Evolutionary conservation across 2,888 invertebrate genomes (phyloP).

Genomic region (Eupithecia inturbata): DNA sequence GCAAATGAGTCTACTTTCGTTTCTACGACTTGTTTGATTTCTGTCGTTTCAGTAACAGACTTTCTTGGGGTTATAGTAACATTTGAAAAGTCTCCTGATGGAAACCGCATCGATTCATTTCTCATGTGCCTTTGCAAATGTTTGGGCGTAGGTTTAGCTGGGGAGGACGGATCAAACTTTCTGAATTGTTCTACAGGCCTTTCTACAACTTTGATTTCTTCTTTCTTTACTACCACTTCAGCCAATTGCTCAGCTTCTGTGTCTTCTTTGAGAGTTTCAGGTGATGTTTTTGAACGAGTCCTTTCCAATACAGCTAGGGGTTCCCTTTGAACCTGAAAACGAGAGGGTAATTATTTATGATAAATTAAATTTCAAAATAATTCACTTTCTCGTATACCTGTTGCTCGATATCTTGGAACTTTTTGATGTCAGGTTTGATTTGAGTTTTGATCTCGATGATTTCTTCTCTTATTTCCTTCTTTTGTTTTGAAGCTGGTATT

Average conservation of each 20-base stretch:
- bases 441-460: conserved; percentile 88
- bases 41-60: conserved; percentile 77
- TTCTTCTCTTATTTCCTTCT: conserved; percentile 89
- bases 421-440: conserved; percentile 83
- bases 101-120: conserved; percentile 82
- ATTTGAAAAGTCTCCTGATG: conserved; percentile 81
- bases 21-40: conserved; percentile 62
- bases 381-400: conserved; percentile 60
- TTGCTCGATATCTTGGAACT: conserved; percentile 81
- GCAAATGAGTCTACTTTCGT: conserved; percentile 62
- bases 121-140: conserved; percentile 82
- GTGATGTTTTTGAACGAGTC: conserved; percentile 72
- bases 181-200: conserved; percentile 73
- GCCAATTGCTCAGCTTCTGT: conserved; percentile 58
- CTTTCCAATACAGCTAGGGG: conserved; percentile 64
- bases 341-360: conserved; percentile 34
- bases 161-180: conserved; percentile 77
- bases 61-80: conserved; percentile 79
- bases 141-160: conserved; percentile 80
- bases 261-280: conserved; percentile 68
- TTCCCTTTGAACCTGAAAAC: conserved; percentile 69
- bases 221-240: conserved; percentile 60
- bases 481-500: conserved; percentile 89
- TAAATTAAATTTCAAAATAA: conserved; percentile 25
- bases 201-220: conserved; percentile 67